These are phyloP conservation scores for Notodonta dromedarius DNA, from an alignment of 2,888 invertebrate species.

Conservation along the genomic window DNA sequence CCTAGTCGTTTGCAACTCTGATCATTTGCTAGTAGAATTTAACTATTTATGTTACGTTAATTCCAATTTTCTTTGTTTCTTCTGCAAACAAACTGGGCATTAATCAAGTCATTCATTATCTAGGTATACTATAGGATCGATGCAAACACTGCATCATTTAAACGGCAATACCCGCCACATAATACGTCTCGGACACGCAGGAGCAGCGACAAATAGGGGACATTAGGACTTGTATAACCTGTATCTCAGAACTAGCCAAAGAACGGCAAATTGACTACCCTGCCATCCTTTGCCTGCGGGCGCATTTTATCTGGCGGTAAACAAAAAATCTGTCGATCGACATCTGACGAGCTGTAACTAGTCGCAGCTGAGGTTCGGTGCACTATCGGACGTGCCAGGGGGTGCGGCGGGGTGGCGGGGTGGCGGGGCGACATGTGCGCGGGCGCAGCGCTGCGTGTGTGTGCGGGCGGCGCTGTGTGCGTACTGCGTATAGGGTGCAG, in stretches of 20 bases:
- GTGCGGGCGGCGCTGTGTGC: conserved; percentile 29
- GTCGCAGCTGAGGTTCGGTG: conserved; percentile 71
- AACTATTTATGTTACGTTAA: conserved; percentile 1
- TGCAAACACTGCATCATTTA: not conserved
- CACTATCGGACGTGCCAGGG: conserved; percentile 57
- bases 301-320: conserved; percentile 50
- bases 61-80: not conserved
- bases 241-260: conserved; percentile 29
- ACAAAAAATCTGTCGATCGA: conserved; percentile 72
- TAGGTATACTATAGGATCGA: not conserved
- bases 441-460: conserved; percentile 44
- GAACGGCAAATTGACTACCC: conserved; percentile 37
- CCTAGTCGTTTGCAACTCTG: not conserved
- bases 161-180: not conserved
- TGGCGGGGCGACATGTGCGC: conserved; percentile 57
- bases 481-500: conserved; percentile 62
- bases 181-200: not conserved
- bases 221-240: conserved; percentile 18
- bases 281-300: conserved; percentile 38
- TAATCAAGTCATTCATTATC: not conserved
- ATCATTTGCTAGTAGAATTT: not conserved
- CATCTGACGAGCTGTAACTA: conserved; percentile 66
- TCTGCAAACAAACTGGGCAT: not conserved
- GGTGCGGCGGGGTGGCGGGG: conserved; percentile 35
- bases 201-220: conserved; percentile 1